Percentiles rank a stretch among this genome's conserved stretches.
Evolutionary conservation across 1,140 invertebrate genomes (phyloP).

Genomic region (Steinernema feltiae): DNA sequence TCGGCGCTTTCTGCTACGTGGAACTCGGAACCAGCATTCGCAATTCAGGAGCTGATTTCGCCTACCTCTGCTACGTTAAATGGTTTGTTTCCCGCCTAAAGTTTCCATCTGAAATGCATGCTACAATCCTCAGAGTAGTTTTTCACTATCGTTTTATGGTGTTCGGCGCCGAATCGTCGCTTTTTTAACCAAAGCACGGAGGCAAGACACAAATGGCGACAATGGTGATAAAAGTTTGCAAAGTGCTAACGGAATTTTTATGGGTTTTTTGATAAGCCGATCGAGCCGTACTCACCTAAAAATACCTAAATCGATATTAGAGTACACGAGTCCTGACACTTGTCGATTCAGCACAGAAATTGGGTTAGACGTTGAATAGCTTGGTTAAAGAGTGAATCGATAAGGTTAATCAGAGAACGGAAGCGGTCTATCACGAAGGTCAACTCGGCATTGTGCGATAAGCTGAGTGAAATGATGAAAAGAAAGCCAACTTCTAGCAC

Average conservation of each 20-base stretch:
- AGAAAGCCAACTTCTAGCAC: too few relatives aligned
- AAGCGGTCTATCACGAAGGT: too few relatives aligned
- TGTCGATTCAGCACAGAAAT: too few relatives aligned
- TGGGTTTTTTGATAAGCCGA: background rate
- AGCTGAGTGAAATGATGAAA: too few relatives aligned
- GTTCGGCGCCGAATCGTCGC: background rate
- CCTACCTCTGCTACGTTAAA: slow-evolving; percentile 47
- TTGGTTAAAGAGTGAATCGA: too few relatives aligned
- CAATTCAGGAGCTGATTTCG: slow-evolving; percentile 46
- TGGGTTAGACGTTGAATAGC: too few relatives aligned
- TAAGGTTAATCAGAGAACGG: too few relatives aligned
- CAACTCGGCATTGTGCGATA: too few relatives aligned
- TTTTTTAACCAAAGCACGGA: slow-evolving; percentile 5
- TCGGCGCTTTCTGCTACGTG: slow-evolving; percentile 44
- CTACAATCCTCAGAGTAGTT: background rate
- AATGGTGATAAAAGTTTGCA: background rate
- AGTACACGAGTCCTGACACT: slow-evolving; percentile 15
- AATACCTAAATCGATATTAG: slow-evolving; percentile 17
- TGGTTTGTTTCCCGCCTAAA: slow-evolving; percentile 28
- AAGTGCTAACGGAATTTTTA: background rate
- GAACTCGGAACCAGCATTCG: slow-evolving; percentile 45
- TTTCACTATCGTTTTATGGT: slow-evolving; percentile 2
- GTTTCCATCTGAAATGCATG: too few relatives aligned
- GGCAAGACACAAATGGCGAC: background rate
- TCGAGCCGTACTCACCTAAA: background rate